These are phyloP conservation scores for Pegea sp. DNA, from an alignment of 23 tunicate species.

Conservation along the genomic window DNA sequence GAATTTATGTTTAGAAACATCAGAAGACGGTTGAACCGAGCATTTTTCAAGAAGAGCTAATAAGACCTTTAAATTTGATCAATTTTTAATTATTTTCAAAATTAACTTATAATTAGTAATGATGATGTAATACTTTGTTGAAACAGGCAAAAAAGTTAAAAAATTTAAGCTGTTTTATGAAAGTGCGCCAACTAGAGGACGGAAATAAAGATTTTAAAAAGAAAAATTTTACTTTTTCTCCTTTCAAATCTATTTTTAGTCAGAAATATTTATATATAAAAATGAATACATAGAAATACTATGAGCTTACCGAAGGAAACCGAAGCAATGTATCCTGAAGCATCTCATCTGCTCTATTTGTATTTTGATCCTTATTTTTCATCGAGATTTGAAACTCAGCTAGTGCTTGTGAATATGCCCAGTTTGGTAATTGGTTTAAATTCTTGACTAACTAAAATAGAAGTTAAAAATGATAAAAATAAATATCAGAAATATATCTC, in stretches of 20 bases:
- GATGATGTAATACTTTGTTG: no score
- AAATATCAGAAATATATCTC: neutral
- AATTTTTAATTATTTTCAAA: no score
- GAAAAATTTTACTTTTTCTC: no score
- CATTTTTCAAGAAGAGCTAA: conserved; percentile 34
- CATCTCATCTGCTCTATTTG: conserved; percentile 10
- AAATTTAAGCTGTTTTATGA: no score
- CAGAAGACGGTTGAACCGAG: conserved; percentile 50
- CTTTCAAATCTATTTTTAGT: no score
- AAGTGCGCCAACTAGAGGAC: no score
- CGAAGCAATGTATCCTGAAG: conserved; percentile 41
- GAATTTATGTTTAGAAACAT: conserved; percentile 10
- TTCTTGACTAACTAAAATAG: conserved; percentile 15
- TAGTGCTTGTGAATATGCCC: conserved; percentile 54
- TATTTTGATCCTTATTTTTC: conserved; percentile 1
- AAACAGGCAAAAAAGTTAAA: no score
- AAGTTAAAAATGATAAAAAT: neutral
- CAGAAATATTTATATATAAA: neutral
- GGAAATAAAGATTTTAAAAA: no score
- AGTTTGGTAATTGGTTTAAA: conserved; percentile 61
- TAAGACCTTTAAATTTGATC: no score
- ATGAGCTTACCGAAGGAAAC: conserved; percentile 64
- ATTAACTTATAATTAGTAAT: no score
- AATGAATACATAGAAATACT: neutral
- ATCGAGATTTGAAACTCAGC: conserved; percentile 25